Evolutionary conservation across 1,140 invertebrate species (phyloP).

Genomic region (Drosophila melanica): DNA sequence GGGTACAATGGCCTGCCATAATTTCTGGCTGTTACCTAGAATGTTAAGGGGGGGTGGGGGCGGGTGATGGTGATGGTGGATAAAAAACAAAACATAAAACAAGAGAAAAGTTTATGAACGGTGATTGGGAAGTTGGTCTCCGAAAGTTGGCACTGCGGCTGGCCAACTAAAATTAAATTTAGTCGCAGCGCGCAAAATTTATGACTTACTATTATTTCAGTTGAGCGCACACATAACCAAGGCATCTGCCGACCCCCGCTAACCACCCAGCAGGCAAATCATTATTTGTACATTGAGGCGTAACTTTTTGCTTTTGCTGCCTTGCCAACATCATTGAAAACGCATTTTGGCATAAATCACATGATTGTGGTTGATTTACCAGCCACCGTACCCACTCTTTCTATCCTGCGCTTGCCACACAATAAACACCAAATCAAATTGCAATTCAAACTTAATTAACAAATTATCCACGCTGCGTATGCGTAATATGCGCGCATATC

Average conservation of each 20-base stretch:
- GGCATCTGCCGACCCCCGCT: background rate
- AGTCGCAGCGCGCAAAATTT: conserved; percentile 64
- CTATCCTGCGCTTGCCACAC: background rate
- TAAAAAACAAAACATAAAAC: conserved; percentile 9
- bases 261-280: conserved; percentile 30
- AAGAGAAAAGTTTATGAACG: conserved; percentile 48
- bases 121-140: conserved; percentile 54
- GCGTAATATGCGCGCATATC: conserved; percentile 15
- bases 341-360: conserved; percentile 61
- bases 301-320: conserved; percentile 37
- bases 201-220: conserved; percentile 75
- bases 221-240: conserved; percentile 50
- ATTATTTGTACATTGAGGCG: conserved; percentile 66
- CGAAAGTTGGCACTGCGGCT: conserved; percentile 41
- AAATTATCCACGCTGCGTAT: conserved; percentile 38
- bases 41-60: background rate
- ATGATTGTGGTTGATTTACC: conserved; percentile 28
- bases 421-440: conserved; percentile 51
- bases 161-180: conserved; percentile 67
- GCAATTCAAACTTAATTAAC: conserved; percentile 59
- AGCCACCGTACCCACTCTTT: background rate
- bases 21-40: conserved; percentile 53
- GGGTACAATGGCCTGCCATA: conserved; percentile 44
- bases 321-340: conserved; percentile 53
- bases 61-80: no score